phyloP scores from a whole-genome alignment of 2,797 vertebrate genomes.

The Lacerta agilis region DNA sequence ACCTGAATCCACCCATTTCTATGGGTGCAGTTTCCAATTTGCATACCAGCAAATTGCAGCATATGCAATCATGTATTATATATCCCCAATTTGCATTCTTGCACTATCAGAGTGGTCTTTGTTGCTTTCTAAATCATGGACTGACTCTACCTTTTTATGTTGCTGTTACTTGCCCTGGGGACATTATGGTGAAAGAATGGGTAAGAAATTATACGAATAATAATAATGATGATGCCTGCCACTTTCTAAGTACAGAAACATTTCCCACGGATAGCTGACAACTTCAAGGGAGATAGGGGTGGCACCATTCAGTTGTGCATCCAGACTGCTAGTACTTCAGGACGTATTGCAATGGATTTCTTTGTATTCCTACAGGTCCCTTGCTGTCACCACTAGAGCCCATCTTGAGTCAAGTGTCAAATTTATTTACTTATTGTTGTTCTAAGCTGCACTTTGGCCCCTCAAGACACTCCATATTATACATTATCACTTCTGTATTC shows the following conservation, averaged over 20 bases:
- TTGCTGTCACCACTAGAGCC: not conserved
- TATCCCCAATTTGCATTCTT: not conserved
- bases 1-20: too few relatives aligned
- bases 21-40: not conserved
- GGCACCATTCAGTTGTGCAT: too few relatives aligned
- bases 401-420: too few relatives aligned
- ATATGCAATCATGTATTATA: not conserved
- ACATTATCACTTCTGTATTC: not conserved
- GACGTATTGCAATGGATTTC: not conserved
- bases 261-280: too few relatives aligned
- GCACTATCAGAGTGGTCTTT: too few relatives aligned
- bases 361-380: not conserved
- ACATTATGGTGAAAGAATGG: too few relatives aligned
- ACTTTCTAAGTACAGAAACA: not conserved
- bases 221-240: too few relatives aligned
- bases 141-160: not conserved
- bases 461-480: too few relatives aligned
- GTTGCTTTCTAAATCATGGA: not conserved
- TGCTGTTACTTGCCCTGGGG: too few relatives aligned
- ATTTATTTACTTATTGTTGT: not conserved
- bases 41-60: not conserved
- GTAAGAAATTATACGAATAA: too few relatives aligned
- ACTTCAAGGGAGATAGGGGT: not conserved
- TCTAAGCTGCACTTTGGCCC: not conserved
- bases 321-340: not conserved